A percentile compares a stretch with the other conserved stretches of the same genome.
phyloP scores from a whole-genome alignment of 2,888 invertebrate genomes.

The Camponotus fellah region DNA sequence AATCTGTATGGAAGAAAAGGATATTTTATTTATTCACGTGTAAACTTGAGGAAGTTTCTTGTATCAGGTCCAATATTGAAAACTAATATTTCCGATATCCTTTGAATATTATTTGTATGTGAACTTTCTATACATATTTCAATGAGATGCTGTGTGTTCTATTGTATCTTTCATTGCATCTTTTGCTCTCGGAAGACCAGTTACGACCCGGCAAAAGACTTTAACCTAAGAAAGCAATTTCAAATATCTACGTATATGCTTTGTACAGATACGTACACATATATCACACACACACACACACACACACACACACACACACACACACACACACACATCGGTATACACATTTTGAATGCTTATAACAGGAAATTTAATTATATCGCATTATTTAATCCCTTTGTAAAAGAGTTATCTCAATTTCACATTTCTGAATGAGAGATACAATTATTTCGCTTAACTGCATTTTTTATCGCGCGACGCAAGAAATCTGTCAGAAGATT shows the following conservation, averaged over 20 bases:
- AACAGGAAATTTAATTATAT: not conserved
- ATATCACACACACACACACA: too few relatives aligned
- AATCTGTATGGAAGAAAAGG: not conserved
- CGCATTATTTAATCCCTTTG: not conserved
- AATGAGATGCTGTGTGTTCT: not conserved
- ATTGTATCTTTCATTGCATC: not conserved
- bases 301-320: too few relatives aligned
- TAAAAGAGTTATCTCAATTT: not conserved
- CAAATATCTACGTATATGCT: not conserved
- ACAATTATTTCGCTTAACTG: slow-evolving; percentile 14
- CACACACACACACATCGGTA: not conserved
- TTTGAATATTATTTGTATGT: not conserved
- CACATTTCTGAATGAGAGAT: slow-evolving; percentile 2
- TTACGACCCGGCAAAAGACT: slow-evolving; percentile 6
- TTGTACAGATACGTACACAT: too few relatives aligned
- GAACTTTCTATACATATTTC: slow-evolving; percentile 1
- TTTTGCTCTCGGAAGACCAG: not conserved
- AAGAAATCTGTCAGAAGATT: slow-evolving; percentile 2
- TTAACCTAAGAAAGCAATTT: slow-evolving; percentile 11
- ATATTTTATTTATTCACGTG: slow-evolving; percentile 22
- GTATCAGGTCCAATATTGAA: slow-evolving; percentile 2
- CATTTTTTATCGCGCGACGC: not conserved
- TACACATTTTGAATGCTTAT: not conserved
- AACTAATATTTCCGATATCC: slow-evolving; percentile 20
- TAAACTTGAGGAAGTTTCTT: not conserved